Conservation (phyloP, 2,797 vertebrate genomes). For the Sphenodon punctatus region DNA sequence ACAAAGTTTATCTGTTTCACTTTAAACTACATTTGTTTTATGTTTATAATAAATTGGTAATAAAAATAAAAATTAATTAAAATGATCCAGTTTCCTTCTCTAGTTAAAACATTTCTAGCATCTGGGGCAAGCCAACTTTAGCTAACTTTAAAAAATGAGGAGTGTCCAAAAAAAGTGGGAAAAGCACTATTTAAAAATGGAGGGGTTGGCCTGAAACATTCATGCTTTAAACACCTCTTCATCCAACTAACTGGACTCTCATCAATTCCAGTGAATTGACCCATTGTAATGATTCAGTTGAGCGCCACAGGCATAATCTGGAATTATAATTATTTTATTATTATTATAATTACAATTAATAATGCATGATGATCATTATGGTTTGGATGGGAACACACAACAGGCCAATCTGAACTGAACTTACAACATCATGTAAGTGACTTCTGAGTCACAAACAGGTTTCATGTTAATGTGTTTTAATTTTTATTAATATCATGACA, state of each 20-base stretch:
- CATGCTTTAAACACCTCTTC: not conserved
- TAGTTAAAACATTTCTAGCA: slow-evolving; percentile 11
- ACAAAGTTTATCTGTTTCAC: too few relatives aligned
- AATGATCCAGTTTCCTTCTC: not conserved
- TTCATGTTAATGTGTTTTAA: not conserved
- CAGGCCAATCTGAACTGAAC: slow-evolving; percentile 10
- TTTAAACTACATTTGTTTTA: too few relatives aligned
- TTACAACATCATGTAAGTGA: not conserved
- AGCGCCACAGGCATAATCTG: slow-evolving; percentile 30
- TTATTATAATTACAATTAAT: slow-evolving; percentile 49
- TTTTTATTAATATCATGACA: not conserved
- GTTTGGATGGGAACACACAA: slow-evolving; percentile 35
- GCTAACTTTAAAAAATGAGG: not conserved
- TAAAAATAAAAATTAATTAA: too few relatives aligned
- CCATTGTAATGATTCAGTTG: not conserved
- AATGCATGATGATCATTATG: slow-evolving; percentile 30
- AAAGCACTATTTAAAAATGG: not conserved
- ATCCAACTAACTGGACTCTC: not conserved
- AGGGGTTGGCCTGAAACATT: not conserved
- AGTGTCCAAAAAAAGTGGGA: not conserved
- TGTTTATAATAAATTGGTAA: too few relatives aligned
- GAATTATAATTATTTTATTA: slow-evolving; percentile 10
- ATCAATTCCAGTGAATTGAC: not conserved
- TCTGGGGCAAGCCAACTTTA: not conserved
- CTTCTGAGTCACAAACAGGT: not conserved